Base-by-base conservation (phyloP, 30 jellyfish, hydroid and myxozoan genomes). In the Nemopilema nomurai region DNA sequence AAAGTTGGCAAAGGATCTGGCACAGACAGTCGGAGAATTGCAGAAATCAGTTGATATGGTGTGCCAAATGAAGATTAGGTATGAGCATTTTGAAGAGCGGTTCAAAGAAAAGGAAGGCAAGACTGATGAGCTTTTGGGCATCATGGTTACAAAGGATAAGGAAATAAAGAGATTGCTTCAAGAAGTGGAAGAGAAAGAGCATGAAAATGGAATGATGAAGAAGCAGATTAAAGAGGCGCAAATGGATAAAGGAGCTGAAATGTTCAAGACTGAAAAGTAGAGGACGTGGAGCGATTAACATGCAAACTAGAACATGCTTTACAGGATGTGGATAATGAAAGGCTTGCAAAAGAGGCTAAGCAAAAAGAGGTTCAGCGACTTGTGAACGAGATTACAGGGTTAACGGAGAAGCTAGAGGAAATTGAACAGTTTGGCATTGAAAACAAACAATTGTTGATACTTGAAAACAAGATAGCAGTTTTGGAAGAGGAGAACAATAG, bases 61-160 rank as follows among this genome's bases (percentile, higher is more conserved):
- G 53, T 64, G 41, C 74, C 33, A 22, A 26, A 3, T 81, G 90
- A 81, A 67, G 63, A 50, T 69, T 23, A 27, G 90, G 28, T 81
- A 81, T 81, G 83, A 49, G 28, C 51, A 81, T 50, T 74, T 50
- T 29, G 90, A 81, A 23, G 65, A 32, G 29, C 49, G 22, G 49
- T 81, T 30, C 67, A 50, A 66, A 81, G 90, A 81, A 22, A 62
- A 67, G 0, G 90, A 81, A 28, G 80, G 20, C 4, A 67, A 68
- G 76, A 68, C 67, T 21, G 29, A 68, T 4, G 65, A 28, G 1
- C 24, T 81, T 32, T 19, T 69, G 7, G 62, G 23, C 8, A 63
- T 31, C 22, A 26, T 66, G 76, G 28, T 49, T 13, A 33, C 41
- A 25, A 67, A 67, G 66, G 28, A 21, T 1, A 71, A 80, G 29